Evolutionary conservation across 1,140 invertebrate genomes (phyloP), one percentile per base, ranked within the genome.

Genomic region (Microplitis mediator): DNA sequence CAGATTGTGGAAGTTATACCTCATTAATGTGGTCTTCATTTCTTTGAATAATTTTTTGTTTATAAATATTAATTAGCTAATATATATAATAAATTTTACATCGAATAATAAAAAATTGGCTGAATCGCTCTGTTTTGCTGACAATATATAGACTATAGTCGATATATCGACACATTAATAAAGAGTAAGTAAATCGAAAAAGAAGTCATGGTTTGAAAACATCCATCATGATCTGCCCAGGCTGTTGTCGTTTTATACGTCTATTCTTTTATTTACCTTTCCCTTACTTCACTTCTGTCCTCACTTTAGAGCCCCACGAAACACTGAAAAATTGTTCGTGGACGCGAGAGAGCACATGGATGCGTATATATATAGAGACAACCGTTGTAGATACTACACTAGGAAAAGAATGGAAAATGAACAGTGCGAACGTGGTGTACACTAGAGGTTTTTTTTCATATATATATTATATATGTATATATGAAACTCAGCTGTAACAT

Each of bases 391-490:
- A 23, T 23, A 23, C 23, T 23, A 23, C 23, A 23, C 23, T 23
- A 23, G 23, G 2, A 23, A 6, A 16, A 58, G 9, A 58, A 58
- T 58, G 56, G 56, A 31, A 58, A 58, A 58, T 58, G 56, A 58
- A 58, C 56, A 58, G 56, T 23, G 56, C 16, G 23, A 31, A 58
- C 56, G 56, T 58, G 56, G 56, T 58, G 56, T 58, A 58, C 39
- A 45, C 56, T 31, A 58, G 23, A 58, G 56, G 14, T 58, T 58
- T 58, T 58, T 45, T 45, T 9, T 39, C 9, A 45, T 45, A 45
- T 45, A 45, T 45, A 45, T 45, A 45, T 6, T 45, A 45, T 45
- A 11, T 45, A 6, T 11, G 39, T 45, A 45, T 45, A 31, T 58
- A 23, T 58, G 16, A 58, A 16, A 16, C 56, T 23, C 56, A 58